A percentile compares a stretch with the other conserved stretches of the same genome.
Evolutionary conservation across 2,888 invertebrate species (phyloP).

Genomic region (Thumatha senex): DNA sequence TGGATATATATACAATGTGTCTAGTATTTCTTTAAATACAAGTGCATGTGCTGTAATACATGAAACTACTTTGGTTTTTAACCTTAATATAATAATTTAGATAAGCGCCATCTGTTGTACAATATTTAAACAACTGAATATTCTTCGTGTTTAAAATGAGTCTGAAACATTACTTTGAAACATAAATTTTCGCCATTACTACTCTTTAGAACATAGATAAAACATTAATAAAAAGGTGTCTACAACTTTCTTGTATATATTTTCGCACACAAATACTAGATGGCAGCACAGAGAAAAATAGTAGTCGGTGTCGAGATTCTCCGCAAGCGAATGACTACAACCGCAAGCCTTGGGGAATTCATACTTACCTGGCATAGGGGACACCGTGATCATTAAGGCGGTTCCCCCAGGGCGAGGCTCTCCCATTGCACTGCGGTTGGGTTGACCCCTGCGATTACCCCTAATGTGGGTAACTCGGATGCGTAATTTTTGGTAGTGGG

Average conservation of each 20-base stretch:
- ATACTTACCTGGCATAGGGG: slow-evolving; percentile 59
- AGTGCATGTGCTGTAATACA: too few species aligned
- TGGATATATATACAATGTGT: too few species aligned
- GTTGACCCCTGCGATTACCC: slow-evolving; percentile 60
- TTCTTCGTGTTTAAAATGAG: too few species aligned
- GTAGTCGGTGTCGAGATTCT: slow-evolving; percentile 37
- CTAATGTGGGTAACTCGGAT: slow-evolving; percentile 57
- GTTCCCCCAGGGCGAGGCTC: slow-evolving; percentile 58
- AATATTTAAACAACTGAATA: too few species aligned
- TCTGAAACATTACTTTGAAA: too few species aligned
- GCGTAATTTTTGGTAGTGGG: slow-evolving; percentile 58
- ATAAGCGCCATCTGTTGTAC: too few species aligned
- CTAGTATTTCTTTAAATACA: too few species aligned
- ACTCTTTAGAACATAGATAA: too few species aligned
- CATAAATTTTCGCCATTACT: too few species aligned
- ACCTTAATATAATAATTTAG: too few species aligned
- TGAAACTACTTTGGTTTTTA: too few species aligned
- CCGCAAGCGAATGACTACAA: slow-evolving; percentile 17
- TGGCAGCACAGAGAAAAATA: slow-evolving; percentile 9
- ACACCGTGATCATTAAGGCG: slow-evolving; percentile 48
- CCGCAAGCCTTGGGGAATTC: slow-evolving; percentile 2
- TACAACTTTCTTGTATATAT: not conserved
- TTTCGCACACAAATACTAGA: not conserved
- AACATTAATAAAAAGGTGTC: too few species aligned
- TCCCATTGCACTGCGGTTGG: slow-evolving; percentile 56